These are phyloP conservation scores for Ceyx cyanopectus DNA, from an alignment of 2,113 vertebrate genomes.

Conservation along the genomic window DNA sequence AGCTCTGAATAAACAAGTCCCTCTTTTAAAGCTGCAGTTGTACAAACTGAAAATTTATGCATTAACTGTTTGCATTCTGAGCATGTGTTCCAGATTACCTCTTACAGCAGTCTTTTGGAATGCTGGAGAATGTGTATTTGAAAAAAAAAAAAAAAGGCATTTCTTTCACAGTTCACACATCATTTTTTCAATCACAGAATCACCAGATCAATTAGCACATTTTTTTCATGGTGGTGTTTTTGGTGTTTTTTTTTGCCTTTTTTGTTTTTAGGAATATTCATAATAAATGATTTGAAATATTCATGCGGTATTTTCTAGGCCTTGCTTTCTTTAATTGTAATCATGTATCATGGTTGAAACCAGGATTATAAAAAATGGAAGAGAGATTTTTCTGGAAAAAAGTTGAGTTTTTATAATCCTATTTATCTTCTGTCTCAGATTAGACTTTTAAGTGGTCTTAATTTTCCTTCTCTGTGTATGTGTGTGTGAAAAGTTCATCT, in stretches of 20 bases:
- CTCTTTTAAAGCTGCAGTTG: slow-evolving; percentile 88
- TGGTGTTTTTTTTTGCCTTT: background rate
- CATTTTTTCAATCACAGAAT: slow-evolving; percentile 74
- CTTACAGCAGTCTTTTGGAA: slow-evolving; percentile 85
- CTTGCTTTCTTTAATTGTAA: slow-evolving; percentile 41
- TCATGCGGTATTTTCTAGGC: background rate
- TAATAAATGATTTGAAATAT: slow-evolving; percentile 49
- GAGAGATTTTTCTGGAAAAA: background rate
- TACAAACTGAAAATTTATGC: slow-evolving; percentile 88
- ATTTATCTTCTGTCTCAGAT: background rate
- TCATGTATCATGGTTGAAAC: slow-evolving; percentile 6
- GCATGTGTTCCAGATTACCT: slow-evolving; percentile 95
- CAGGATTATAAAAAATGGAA: slow-evolving; percentile 1
- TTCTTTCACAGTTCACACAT: slow-evolving; percentile 74
- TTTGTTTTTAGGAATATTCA: slow-evolving; percentile 45
- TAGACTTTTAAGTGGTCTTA: slow-evolving; percentile 18
- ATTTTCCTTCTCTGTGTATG: background rate
- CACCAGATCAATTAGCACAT: slow-evolving; percentile 77
- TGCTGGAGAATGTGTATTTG: slow-evolving; percentile 74
- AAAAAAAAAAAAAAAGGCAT: slow-evolving; percentile 39
- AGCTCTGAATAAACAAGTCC: slow-evolving; percentile 96
- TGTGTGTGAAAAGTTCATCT: slow-evolving; percentile 49
- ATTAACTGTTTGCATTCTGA: slow-evolving; percentile 93
- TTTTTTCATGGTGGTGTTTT: background rate
- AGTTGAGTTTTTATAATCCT: slow-evolving; percentile 43